Evolutionary conservation across 2,888 invertebrate species (phyloP).

Genomic region (Geophilus truncorum): DNA sequence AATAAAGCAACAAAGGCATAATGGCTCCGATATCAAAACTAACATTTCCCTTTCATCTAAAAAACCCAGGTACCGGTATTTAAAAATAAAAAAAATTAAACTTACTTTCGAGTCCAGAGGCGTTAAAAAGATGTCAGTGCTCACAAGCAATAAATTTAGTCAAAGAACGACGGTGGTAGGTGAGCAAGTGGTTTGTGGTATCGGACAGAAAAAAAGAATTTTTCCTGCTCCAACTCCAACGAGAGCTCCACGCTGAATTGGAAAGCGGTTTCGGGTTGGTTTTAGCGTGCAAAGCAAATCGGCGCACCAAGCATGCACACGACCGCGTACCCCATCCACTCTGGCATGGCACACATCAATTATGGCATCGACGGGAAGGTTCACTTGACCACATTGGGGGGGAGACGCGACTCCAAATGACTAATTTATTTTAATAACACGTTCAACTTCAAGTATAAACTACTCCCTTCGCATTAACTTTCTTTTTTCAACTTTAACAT

Average conservation of each 20-base stretch:
- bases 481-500: slow-evolving; percentile 14
- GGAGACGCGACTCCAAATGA: slow-evolving; percentile 16
- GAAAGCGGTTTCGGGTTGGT: background rate
- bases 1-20: slow-evolving; percentile 14
- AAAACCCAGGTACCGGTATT: background rate
- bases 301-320: slow-evolving; percentile 12
- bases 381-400: slow-evolving; percentile 17
- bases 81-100: background rate
- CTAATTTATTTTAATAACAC: slow-evolving; percentile 27
- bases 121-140: background rate
- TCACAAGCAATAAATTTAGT: slow-evolving; percentile 9
- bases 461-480: background rate
- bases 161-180: background rate
- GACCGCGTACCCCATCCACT: slow-evolving; percentile 6
- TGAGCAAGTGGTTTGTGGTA: background rate
- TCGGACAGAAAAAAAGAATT: background rate
- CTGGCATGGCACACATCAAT: slow-evolving; percentile 22
- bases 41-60: background rate
- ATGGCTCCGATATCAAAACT: background rate
- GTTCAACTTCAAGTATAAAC: slow-evolving; percentile 27
- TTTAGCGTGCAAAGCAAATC: slow-evolving; percentile 21
- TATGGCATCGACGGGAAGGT: slow-evolving; percentile 21
- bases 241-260: background rate
- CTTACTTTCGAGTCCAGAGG: background rate
- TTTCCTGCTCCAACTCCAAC: no score